Evolutionary conservation across 2,113 vertebrate species (phyloP), one percentile per base, ranked within the genome.

Genomic region (Gambusia holbrooki): DNA sequence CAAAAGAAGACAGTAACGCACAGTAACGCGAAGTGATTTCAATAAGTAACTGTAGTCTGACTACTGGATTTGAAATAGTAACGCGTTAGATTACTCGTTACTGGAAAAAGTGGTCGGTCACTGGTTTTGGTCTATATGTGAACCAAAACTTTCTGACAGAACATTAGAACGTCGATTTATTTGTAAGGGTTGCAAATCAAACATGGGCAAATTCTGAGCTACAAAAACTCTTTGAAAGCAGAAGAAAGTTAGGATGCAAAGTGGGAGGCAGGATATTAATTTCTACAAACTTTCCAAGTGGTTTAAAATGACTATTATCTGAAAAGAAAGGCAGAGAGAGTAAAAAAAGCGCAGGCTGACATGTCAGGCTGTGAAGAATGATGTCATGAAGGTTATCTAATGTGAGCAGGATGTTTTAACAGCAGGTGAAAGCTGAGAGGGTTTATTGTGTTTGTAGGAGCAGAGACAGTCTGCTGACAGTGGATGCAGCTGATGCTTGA

Each of bases 381-480:
- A 35, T 79, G 77, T 40, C 51, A n/a, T 30, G 63, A 64, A 79
- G 73, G 74, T 83, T 82, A 87, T 85, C 70, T 76, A 76, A 81
- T 71, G 27, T 73, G 61, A 84, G 71, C 72, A 71, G 62, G 37
- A 61, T 66, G 81, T 80, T 86, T 69, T 79, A 19, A 68, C 54
- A 58, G 58, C 30, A 79, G 72, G 67, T n/a, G 64, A 76, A 74
- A 81, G 70, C 32, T 85, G 81, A 80, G 66, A 68, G 80, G 64
- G 30, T 72, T 77, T 84, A 67, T 76, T 81, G 64, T 74, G 67
- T 74, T 78, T 63, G 63, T 72, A 65, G 28, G 30, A 73, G 37
- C 60, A 27, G 60, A 30, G 51, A 66, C 66, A 80, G 74, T 69
- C 54, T 75, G 69, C n/a, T 70, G 69, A 75, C 63, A 22, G 67